Conservation (phyloP, 1,140 invertebrate species). For the Pseudomyrmex flavicornis region DNA sequence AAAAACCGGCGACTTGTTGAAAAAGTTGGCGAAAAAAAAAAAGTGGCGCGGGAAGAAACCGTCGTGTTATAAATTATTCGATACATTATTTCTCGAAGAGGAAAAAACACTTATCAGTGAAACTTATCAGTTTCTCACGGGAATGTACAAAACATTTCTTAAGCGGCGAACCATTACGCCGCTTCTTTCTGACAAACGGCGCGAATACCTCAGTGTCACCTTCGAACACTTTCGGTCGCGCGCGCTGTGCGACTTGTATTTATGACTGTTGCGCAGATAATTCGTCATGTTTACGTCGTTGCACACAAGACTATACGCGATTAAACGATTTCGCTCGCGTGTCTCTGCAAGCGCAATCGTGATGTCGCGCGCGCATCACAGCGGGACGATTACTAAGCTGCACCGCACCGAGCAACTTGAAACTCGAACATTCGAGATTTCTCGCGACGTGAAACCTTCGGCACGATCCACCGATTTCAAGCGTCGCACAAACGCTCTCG, state of each 20-base stretch:
- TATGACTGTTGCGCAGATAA: constrained; percentile 17
- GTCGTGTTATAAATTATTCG: background rate
- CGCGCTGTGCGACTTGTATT: background rate
- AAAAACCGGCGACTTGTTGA: background rate
- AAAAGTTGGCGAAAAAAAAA: background rate
- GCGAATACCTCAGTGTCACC: constrained; percentile 31
- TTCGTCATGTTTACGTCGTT: constrained; percentile 33
- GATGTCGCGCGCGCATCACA: too few relatives aligned
- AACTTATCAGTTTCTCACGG: background rate
- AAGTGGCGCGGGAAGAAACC: too few relatives aligned
- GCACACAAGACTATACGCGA: background rate
- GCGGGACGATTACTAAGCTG: too few relatives aligned
- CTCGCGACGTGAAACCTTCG: constrained; percentile 22
- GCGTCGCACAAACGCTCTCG: constrained; percentile 10
- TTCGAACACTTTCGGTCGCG: constrained; percentile 19
- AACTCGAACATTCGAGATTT: background rate
- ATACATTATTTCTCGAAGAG: background rate
- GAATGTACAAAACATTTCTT: background rate
- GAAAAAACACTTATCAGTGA: constrained; percentile 13
- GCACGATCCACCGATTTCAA: constrained; percentile 44
- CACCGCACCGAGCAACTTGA: background rate
- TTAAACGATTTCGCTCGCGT: constrained; percentile 40
- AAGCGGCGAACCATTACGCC: background rate
- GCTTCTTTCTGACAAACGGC: constrained; percentile 16
- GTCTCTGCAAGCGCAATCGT: constrained; percentile 42